phyloP scores from a whole-genome alignment of 1,140 invertebrate genomes.

The Trichonephila clavipes region DNA sequence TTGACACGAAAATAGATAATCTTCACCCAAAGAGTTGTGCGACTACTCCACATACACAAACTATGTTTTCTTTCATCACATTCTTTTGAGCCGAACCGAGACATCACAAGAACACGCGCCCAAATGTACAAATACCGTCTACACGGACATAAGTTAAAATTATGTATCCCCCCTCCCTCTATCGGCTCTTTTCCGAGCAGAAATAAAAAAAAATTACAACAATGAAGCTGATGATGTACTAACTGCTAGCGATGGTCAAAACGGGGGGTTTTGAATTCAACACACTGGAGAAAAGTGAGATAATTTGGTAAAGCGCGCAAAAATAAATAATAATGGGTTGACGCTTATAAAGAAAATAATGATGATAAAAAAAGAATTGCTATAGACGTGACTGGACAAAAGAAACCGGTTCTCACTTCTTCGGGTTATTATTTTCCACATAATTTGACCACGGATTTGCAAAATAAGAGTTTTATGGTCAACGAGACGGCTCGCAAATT shows the following conservation, averaged over 20 bases:
- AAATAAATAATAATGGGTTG: conserved; percentile 50
- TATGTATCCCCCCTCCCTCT: background rate
- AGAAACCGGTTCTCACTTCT: conserved; percentile 15
- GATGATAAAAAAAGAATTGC: background rate
- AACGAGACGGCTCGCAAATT: background rate
- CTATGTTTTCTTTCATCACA: conserved; percentile 23
- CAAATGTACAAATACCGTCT: background rate
- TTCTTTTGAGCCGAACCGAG: background rate
- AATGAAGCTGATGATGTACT: conserved; percentile 31
- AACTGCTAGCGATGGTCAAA: background rate
- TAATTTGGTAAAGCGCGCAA: conserved; percentile 44
- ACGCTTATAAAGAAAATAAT: background rate
- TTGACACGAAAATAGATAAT: conserved; percentile 32
- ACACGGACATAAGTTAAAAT: conserved; percentile 26
- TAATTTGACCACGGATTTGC: conserved; percentile 20
- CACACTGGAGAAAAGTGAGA: conserved; percentile 19
- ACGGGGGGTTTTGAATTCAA: conserved; percentile 1
- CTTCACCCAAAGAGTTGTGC: background rate
- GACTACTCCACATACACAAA: background rate
- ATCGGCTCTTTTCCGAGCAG: background rate
- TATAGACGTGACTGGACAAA: conserved; percentile 36
- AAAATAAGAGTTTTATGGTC: background rate
- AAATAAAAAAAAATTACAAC: background rate
- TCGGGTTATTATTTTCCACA: conserved; percentile 23
- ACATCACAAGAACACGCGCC: background rate